phyloP scores from a whole-genome alignment of 2,888 invertebrate species.

The Leptura quadrifasciata region DNA sequence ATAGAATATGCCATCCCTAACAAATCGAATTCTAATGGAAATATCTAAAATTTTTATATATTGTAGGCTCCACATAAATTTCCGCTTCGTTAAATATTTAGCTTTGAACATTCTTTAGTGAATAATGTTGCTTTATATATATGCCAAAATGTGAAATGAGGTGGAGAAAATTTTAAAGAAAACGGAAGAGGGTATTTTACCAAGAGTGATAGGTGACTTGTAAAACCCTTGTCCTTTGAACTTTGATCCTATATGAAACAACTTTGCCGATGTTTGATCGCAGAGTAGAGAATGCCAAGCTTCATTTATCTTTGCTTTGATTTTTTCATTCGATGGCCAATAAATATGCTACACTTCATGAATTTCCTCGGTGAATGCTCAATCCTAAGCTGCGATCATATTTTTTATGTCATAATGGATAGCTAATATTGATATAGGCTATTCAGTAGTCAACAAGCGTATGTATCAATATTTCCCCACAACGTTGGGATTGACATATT shows the following conservation, averaged over 20 bases:
- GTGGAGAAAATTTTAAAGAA: conserved; percentile 33
- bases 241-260: conserved; percentile 40
- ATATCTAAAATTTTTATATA: not conserved
- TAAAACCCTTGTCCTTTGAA: conserved; percentile 42
- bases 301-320: conserved; percentile 43
- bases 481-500: conserved; percentile 9
- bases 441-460: conserved; percentile 17
- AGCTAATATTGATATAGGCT: conserved; percentile 36
- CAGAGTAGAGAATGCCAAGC: conserved; percentile 36
- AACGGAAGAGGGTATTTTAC: conserved; percentile 23
- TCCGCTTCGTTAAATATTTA: conserved; percentile 3
- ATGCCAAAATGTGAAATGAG: conserved; percentile 14
- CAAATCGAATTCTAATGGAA: not conserved
- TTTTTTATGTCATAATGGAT: conserved; percentile 31
- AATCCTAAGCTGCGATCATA: conserved; percentile 4
- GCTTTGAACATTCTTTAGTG: not conserved
- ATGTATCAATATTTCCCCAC: conserved; percentile 4
- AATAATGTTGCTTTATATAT: conserved; percentile 9
- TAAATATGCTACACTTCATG: conserved; percentile 39
- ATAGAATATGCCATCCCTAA: not conserved
- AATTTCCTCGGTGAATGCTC: conserved; percentile 27
- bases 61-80: conserved; percentile 2
- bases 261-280: conserved; percentile 41
- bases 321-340: conserved; percentile 32
- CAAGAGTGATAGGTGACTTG: conserved; percentile 40